Base-by-base conservation (phyloP, 1,140 invertebrate genomes). In the Hylyphantes graminicola region DNA sequence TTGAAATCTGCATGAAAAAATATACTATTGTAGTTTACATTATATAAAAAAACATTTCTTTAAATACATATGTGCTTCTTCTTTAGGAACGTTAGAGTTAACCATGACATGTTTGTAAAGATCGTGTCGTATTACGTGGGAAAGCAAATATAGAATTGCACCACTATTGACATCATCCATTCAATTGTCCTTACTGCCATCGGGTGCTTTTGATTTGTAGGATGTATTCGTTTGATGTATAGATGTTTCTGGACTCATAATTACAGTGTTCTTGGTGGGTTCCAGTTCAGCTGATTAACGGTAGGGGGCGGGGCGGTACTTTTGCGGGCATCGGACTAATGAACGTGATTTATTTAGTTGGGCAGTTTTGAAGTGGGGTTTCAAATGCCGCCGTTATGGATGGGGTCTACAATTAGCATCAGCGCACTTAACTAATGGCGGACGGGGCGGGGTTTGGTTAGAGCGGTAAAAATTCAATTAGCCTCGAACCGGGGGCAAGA, bases 221-320 rank as follows among this genome's bases (percentile, higher is more conserved):
- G 59, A 74, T 65, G 67, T 83, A 83, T 83, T 83, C 74, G 80
- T 83, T 83, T 83, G 80, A 83, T 83, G 80, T 75, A 83, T 83
- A 83, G 80, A 83, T 83, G 80, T 83, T 83, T 83, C 80, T 67
- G 67, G 70, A 55, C 80, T 83, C 67, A 21, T 83, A 83, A 83
- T 83, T 83, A 73, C 80, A 67, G 80, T 48, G 70, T n/a, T 75
- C 57, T 70, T 67, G 70, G 35, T 35, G 35, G 35, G 79, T 81
- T 81, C 79, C 63, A 68, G 55, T 72, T 54, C 67, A 53, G 51
- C 48, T 83, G 80, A 83, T 83, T 73, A 74, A 74, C 70, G 77
- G 61, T 35, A 17, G 55, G 15, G 50, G 72, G 80, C 50, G 35
- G 61, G 70, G 7, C 9, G 80, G 75, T 83, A 83, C 80, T 83